Base-by-base conservation (phyloP, 2,797 vertebrate genomes). In the Microchirus variegatus region DNA sequence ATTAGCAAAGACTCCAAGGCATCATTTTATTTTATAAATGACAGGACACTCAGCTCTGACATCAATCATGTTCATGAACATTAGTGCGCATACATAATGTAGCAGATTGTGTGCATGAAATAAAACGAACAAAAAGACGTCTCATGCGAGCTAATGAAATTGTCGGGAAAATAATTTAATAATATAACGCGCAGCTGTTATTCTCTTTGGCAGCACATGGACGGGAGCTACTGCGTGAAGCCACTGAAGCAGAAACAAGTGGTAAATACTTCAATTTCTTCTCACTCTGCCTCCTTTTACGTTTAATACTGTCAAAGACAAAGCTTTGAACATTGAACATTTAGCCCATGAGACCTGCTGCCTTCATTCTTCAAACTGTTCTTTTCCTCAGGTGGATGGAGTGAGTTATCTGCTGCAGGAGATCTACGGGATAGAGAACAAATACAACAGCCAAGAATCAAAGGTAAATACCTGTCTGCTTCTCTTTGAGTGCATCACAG, bases 211-310 rank as follows among this genome's bases (percentile, higher is more conserved):
- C 90, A 99, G 97, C 96, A 98, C 87, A 93, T 95, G 6, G 97
- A 99, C 0, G 95, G 95, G 36, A 97, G 95, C 63, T 98, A 95
- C 92, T 99, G 96, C 0, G 95, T 98, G 82, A 99, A 99, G 86
- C 97, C 97, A 62, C 89, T 99, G 86, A 99, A 99, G 88, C 97
- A 99, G 93, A 99, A 99, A 77, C 97, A 99, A 94, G 96, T 98
- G 91, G 97, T 99, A 75, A 96, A 90, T 90, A 26, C 37, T 40
- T 37, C 41, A 31, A 26, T 14, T 19, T 53, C 69, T 45, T 66
- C 31, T 16, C 58, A 70, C 37, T 61, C 17, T 60, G 10, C 22
- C 42, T 59, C 73, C 18, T 18, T 55, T 75, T 73, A 14, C 81
- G 51, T 1, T 9, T 51, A 4, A 57, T 38, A 18, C 19, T 63